These are phyloP conservation scores for chimpanzee (Pan troglodytes) DNA, from an alignment of 2,113 vertebrate genomes.

Conservation along the genomic window NHGRI_mPanTro3-v2.1_pri NC_072417.2:28215501-28216000, in stretches of 20 bases:
- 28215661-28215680: background rate
- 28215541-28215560: background rate
- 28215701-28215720: background rate
- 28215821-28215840: too few species aligned
- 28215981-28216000: too few species aligned
- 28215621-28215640: background rate
- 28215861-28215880: too few species aligned
- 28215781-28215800: too few species aligned
- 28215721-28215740: background rate
- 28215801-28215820: too few species aligned
- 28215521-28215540: background rate
- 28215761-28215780: too few species aligned
- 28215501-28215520: conserved; percentile 1
- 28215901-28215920: too few species aligned
- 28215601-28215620: background rate
- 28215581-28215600: background rate
- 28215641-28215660: background rate
- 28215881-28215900: too few species aligned
- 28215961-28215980: too few species aligned
- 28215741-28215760: background rate
- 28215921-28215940: too few species aligned
- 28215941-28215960: too few species aligned
- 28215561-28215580: background rate
- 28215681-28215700: background rate
- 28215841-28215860: too few species aligned